A percentile compares a stretch with the other conserved stretches of the same genome.
These are phyloP conservation scores for Agrypnus murinus DNA, from an alignment of 2,888 invertebrate genomes.

Conservation along the genomic window DNA sequence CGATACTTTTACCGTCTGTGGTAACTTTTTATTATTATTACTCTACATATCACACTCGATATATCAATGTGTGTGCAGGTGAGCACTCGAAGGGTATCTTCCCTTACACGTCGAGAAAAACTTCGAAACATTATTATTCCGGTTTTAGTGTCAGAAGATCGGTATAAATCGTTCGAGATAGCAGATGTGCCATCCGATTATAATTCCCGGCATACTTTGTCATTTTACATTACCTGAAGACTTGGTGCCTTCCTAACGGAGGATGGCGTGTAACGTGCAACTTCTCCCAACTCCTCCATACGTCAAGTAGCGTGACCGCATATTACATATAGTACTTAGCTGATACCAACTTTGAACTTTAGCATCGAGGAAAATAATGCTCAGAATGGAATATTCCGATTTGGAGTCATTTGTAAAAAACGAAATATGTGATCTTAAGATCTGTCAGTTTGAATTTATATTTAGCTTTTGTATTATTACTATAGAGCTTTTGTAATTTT, in stretches of 20 bases:
- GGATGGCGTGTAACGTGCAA: conserved; percentile 17
- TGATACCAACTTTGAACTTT: conserved; percentile 1
- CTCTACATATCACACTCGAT: too few species aligned
- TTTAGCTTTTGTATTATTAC: too few species aligned
- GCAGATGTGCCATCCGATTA: conserved; percentile 41
- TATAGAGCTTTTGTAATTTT: too few species aligned
- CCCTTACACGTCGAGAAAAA: background rate
- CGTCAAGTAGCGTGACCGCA: conserved; percentile 31
- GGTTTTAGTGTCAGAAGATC: conserved; percentile 33
- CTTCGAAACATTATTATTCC: conserved; percentile 27
- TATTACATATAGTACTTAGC: conserved; percentile 2
- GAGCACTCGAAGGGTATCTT: too few species aligned
- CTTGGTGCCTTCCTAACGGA: conserved; percentile 9
- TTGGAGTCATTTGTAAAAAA: conserved; percentile 1
- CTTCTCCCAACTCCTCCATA: conserved; percentile 24
- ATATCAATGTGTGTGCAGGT: too few species aligned
- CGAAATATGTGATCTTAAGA: conserved; percentile 2
- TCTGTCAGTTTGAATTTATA: background rate
- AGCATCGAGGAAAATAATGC: background rate
- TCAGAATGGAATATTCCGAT: background rate
- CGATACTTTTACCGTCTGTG: too few species aligned
- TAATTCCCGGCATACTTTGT: conserved; percentile 41
- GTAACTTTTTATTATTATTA: too few species aligned
- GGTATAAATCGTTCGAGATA: conserved; percentile 38
- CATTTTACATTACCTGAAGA: conserved; percentile 36